phyloP scores from a whole-genome alignment of 2,888 invertebrate genomes.

The Dynastes tityus region DNA sequence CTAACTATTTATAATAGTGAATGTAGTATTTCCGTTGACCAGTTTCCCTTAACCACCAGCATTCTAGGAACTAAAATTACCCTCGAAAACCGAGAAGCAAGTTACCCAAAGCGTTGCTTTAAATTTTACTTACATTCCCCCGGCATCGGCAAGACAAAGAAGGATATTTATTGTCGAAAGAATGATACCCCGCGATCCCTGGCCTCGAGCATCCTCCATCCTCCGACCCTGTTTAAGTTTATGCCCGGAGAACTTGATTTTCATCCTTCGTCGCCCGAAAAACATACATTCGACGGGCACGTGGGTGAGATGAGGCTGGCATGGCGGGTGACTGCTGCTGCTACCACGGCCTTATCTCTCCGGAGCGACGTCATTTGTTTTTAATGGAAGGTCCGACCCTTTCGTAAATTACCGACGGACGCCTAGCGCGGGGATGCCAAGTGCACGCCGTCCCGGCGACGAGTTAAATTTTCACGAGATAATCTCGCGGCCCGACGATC shows the following conservation, averaged over 20 bases:
- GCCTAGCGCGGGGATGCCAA: neutral
- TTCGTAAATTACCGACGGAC: slow-evolving; percentile 33
- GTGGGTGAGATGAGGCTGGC: neutral
- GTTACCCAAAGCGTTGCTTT: too few species aligned
- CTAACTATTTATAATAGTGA: too few species aligned
- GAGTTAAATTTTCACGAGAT: slow-evolving; percentile 45
- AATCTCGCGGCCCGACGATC: slow-evolving; percentile 11
- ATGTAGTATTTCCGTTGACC: too few species aligned
- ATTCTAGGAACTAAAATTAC: too few species aligned
- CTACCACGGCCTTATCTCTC: slow-evolving; percentile 9
- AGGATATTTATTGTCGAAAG: too few species aligned
- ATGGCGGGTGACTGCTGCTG: too few species aligned
- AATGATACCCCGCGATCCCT: too few species aligned
- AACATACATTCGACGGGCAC: slow-evolving; percentile 19
- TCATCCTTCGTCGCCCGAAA: slow-evolving; percentile 32
- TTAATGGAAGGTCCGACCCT: slow-evolving; percentile 41
- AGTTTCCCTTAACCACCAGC: too few species aligned
- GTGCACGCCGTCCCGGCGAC: slow-evolving; percentile 2
- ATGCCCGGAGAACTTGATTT: slow-evolving; percentile 21
- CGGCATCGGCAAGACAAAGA: too few species aligned
- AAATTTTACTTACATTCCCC: too few species aligned
- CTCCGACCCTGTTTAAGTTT: slow-evolving; percentile 19
- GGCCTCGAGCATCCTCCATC: neutral
- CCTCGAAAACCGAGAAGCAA: too few species aligned
- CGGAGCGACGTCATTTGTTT: slow-evolving; percentile 42